Conservation (phyloP, 2,888 invertebrate species). For the Syrista parreyssii region DNA sequence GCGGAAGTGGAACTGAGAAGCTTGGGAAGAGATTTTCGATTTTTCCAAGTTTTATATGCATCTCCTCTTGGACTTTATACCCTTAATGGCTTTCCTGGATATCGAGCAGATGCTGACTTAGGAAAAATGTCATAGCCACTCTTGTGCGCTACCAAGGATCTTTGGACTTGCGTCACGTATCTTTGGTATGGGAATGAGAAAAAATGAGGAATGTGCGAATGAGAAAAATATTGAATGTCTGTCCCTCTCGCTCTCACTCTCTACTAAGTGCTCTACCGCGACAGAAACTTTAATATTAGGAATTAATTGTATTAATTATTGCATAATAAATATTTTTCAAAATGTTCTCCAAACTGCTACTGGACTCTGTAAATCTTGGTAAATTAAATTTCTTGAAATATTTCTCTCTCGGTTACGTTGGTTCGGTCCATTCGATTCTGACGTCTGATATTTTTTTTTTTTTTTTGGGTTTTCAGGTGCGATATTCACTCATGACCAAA, state of each 20-base stretch:
- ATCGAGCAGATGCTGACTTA: neutral
- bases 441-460: neutral
- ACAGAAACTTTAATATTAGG: no score
- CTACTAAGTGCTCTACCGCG: no score
- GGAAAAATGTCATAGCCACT: neutral
- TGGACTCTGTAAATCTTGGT: no score
- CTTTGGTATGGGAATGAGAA: neutral
- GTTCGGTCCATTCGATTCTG: neutral
- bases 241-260: no score
- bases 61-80: neutral
- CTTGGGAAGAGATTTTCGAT: neutral
- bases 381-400: no score
- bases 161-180: neutral
- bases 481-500: slow-evolving; percentile 79
- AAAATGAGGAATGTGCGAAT: no score
- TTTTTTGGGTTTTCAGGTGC: slow-evolving; percentile 72
- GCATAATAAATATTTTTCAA: no score
- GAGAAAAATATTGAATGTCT: no score
- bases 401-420: no score
- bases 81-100: neutral
- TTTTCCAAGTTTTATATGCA: neutral
- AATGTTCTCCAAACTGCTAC: no score
- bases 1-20: neutral
- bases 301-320: no score
- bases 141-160: neutral